Evolutionary conservation across 2,888 invertebrate species (phyloP).

Genomic region (Orthosia gothica): DNA sequence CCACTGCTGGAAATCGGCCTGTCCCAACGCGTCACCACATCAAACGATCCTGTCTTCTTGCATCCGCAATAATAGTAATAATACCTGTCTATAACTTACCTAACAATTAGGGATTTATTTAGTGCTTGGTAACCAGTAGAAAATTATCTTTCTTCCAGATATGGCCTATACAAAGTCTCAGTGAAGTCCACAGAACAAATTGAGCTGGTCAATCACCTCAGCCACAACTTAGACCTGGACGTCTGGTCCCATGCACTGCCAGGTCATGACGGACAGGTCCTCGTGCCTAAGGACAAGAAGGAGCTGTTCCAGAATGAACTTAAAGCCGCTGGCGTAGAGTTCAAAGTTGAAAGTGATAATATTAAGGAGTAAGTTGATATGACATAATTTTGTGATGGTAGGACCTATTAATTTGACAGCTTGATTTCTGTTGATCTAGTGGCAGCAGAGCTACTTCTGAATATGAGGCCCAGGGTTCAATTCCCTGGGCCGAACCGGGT

Average conservation of each 20-base stretch:
- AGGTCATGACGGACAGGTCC: constrained; percentile 72
- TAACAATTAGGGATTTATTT: too few species aligned
- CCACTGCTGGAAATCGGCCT: too few species aligned
- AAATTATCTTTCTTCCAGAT: constrained; percentile 66
- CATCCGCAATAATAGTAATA: too few species aligned
- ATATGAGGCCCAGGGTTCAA: too few species aligned
- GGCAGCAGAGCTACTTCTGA: too few species aligned
- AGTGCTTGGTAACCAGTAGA: background rate
- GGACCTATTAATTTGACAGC: too few species aligned
- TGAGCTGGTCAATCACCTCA: constrained; percentile 72
- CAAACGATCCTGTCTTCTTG: too few species aligned
- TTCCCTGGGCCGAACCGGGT: too few species aligned
- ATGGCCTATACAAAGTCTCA: constrained; percentile 75
- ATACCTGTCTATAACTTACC: too few species aligned
- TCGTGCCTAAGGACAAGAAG: constrained; percentile 76
- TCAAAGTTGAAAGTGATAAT: constrained; percentile 77
- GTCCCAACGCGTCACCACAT: too few species aligned
- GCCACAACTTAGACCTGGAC: constrained; percentile 72
- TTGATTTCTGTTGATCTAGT: too few species aligned
- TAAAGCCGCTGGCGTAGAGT: constrained; percentile 71
- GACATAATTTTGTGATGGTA: too few species aligned
- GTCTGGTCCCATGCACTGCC: constrained; percentile 77
- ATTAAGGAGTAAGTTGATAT: constrained; percentile 80
- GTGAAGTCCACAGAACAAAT: constrained; percentile 73
- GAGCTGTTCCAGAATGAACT: constrained; percentile 76